Evolutionary conservation across 2,797 vertebrate species (phyloP).

Genomic region (Chiroxiphia lanceolata): DNA sequence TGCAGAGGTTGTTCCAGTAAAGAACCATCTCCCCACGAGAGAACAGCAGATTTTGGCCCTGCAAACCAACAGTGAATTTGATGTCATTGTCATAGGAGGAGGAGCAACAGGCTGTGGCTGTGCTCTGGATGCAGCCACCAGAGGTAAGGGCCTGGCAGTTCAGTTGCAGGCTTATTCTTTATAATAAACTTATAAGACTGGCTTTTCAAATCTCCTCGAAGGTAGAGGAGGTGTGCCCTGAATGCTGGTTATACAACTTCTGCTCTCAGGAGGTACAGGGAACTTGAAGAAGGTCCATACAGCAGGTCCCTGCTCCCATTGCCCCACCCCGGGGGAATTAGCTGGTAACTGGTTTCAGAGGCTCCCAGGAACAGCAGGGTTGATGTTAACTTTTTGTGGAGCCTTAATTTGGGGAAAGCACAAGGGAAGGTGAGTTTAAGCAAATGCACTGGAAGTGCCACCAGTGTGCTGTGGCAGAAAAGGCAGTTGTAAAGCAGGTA

Average conservation of each 20-base stretch:
- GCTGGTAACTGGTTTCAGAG: not conserved
- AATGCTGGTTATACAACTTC: not conserved
- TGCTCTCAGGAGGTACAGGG: not conserved
- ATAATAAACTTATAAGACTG: rapidly evolving
- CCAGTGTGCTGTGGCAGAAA: not conserved
- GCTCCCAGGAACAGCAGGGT: not conserved
- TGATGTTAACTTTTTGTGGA: not conserved
- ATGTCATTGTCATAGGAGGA: conserved; percentile 91
- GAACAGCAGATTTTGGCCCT: conserved; percentile 81
- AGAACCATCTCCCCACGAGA: conserved; percentile 81
- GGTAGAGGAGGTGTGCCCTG: not conserved
- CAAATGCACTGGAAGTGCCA: not conserved
- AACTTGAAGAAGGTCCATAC: not conserved
- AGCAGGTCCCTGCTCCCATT: rapidly evolving
- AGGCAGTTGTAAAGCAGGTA: conserved; percentile 33
- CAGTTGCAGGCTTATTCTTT: rapidly evolving
- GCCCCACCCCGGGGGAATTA: not conserved
- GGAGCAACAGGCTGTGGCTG: conserved; percentile 95
- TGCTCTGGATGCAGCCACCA: conserved; percentile 92
- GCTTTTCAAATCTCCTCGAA: not conserved
- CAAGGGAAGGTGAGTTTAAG: not conserved
- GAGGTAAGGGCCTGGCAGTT: conserved; percentile 78
- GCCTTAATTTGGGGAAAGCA: not conserved
- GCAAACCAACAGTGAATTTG: conserved; percentile 82
- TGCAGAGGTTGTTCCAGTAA: conserved; percentile 73